Base-by-base conservation (phyloP, 1,140 invertebrate genomes). In the Drosophila jambulina region DNA sequence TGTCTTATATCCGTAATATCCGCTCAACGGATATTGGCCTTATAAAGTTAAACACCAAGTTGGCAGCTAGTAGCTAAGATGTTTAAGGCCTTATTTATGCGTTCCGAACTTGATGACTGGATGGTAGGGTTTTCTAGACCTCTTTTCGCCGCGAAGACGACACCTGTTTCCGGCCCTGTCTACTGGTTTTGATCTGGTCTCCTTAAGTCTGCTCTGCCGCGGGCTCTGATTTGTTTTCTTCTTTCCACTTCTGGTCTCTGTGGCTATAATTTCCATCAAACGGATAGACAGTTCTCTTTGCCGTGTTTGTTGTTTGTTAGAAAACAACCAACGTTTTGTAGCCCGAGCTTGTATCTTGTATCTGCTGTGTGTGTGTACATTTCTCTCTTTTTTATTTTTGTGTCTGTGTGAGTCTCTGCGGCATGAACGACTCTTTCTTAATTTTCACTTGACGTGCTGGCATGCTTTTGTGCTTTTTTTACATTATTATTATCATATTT, bases 401-500 rank as follows among this genome's bases (percentile, higher is more conserved):
- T 43, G 25, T 36, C 12, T 56, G 53, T 25, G n/a, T 32, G 45
- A 23, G 17, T 40, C 34, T 58, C 9, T 45, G 32, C 17, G 17
- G 43, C 64, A 32, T 64, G 57, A 62, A 49, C 61, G 57, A 65
- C 69, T 87, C 75, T 87, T 85, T 75, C 79, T 84, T 83, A 84
- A 87, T 87, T 87, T 87, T 87, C 83, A 87, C 83, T 87, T 88
- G 80, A 88, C 84, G 84, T 86, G 80, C 81, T 80, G 58, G 80
- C 80, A 70, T 78, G 80, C 69, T 70, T 82, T 85, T 69, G 70
- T 64, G 57, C 53, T 56, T 80, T 80, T 54, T 83, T 74, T 75
- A 88, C 81, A 84, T 84, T 88, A 88, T 87, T 83, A 87, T 88
- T 87, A 87, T 87, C 77, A 88, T 87, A 87, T 87, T 87, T 87